A percentile compares a stretch with the other conserved stretches of the same genome.
Conservation (phyloP, 2,797 vertebrate genomes). For the Sorex maritimensis region DNA sequence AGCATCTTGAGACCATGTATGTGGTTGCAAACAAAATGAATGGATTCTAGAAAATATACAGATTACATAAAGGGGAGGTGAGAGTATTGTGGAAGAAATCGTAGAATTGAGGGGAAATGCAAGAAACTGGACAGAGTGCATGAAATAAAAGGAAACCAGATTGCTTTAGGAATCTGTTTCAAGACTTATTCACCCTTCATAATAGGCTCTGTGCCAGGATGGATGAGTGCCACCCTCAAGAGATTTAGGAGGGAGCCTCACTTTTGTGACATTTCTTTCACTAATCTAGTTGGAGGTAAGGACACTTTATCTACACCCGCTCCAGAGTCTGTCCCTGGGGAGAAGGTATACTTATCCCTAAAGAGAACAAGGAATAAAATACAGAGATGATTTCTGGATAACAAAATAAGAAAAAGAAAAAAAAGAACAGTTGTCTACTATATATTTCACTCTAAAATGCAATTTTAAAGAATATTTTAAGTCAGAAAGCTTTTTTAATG, state of each 20-base stretch:
- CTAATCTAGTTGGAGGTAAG: not conserved
- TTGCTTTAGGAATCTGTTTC: slow-evolving; percentile 34
- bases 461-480: slow-evolving; percentile 53
- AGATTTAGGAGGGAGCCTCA: not conserved
- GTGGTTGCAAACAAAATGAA: not conserved
- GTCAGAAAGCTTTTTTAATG: slow-evolving; percentile 38
- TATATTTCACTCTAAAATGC: slow-evolving; percentile 56
- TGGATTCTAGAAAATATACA: not conserved
- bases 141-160: not conserved
- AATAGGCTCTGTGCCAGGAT: not conserved
- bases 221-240: not conserved
- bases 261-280: not conserved
- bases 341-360: not conserved
- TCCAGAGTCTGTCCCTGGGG: not conserved
- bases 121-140: not conserved
- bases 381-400: too few species aligned
- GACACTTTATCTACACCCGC: not conserved
- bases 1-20: not conserved
- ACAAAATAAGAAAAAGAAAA: not conserved
- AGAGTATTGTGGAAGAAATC: not conserved
- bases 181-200: not conserved
- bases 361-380: slow-evolving; percentile 31
- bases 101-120: not conserved
- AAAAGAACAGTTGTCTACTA: not conserved
- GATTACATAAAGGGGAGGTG: not conserved